Evolutionary conservation across 2,113 vertebrate species (phyloP).

Genomic region (Catharus minimus): DNA sequence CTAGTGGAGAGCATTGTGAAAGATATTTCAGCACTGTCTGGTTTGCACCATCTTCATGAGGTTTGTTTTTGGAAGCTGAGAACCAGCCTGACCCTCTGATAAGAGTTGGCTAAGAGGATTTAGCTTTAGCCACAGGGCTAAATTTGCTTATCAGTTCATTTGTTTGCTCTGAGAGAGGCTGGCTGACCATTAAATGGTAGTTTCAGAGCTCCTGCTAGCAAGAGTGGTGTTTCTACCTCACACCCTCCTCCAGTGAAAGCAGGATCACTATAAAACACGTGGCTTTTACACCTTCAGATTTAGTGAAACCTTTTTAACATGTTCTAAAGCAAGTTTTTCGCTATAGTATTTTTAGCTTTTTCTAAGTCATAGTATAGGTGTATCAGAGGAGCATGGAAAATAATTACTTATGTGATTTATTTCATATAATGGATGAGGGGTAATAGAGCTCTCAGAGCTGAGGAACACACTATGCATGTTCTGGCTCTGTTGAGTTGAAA

Average conservation of each 20-base stretch:
- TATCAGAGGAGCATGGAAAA: background rate
- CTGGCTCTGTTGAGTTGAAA: background rate
- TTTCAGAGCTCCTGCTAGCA: background rate
- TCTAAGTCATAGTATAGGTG: background rate
- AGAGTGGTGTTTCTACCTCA: background rate
- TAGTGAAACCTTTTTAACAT: background rate
- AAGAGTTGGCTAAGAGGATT: background rate
- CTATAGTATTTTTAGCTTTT: background rate
- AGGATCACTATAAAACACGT: background rate
- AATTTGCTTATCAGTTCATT: background rate
- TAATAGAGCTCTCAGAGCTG: background rate
- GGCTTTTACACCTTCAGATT: background rate
- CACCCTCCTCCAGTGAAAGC: background rate
- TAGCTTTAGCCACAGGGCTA: background rate
- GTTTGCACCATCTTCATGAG: background rate
- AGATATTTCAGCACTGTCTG: background rate
- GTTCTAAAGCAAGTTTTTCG: background rate
- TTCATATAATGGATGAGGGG: background rate
- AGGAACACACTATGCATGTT: background rate
- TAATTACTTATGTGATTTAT: background rate
- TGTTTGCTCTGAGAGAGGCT: background rate
- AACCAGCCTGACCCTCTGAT: background rate
- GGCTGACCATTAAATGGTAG: background rate
- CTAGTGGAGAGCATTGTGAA: background rate
- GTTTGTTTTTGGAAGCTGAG: background rate